Conservation (phyloP, 2,888 invertebrate species). For the Tenodera sinensis region DNA sequence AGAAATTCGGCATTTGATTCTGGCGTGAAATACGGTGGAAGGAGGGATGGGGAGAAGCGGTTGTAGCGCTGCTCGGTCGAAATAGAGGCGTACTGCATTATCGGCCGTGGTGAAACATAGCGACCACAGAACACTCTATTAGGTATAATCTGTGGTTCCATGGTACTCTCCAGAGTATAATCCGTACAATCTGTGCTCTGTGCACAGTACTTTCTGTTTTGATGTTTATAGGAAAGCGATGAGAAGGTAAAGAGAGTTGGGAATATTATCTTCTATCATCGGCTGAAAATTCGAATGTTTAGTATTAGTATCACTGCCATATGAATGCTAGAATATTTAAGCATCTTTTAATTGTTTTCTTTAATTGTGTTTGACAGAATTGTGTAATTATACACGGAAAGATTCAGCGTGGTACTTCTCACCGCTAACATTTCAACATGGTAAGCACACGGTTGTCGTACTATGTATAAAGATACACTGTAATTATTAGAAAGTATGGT, state of each 20-base stretch:
- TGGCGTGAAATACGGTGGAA: too few species aligned
- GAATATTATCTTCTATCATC: not conserved
- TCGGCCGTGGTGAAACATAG: too few species aligned
- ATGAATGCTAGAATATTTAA: not conserved
- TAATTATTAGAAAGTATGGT: too few species aligned
- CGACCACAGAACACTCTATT: too few species aligned
- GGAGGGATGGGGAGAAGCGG: too few species aligned
- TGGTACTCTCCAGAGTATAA: too few species aligned
- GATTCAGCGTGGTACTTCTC: not conserved
- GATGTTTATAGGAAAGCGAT: not conserved
- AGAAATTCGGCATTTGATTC: too few species aligned
- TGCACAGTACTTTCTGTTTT: not conserved
- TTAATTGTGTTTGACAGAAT: not conserved
- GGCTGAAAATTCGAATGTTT: not conserved
- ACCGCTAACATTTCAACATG: not conserved
- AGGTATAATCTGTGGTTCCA: too few species aligned
- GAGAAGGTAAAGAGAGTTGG: not conserved
- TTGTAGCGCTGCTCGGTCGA: too few species aligned
- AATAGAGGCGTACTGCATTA: too few species aligned
- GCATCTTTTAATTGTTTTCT: not conserved
- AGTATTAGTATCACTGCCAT: not conserved
- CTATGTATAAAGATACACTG: not conserved
- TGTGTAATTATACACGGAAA: not conserved
- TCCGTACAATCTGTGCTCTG: too few species aligned
- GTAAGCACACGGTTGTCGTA: not conserved